These are phyloP conservation scores for Acrocyrtus sp. DNA, from an alignment of 2,888 invertebrate genomes.

Conservation along the genomic window DNA sequence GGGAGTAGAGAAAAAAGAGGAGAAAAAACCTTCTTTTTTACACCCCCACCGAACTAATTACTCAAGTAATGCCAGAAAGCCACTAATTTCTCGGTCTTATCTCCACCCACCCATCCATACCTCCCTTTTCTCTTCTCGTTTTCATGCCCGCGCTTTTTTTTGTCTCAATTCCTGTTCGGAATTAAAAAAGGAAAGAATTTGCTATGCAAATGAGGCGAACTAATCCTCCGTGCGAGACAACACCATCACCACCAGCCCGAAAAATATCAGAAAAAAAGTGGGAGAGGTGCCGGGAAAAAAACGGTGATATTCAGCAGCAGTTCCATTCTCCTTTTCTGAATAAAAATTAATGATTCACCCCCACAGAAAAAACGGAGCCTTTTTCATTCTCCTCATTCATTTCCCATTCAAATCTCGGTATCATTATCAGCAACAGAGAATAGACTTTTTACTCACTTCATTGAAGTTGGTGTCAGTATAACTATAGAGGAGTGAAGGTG, in stretches of 20 bases:
- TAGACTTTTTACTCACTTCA: too few species aligned
- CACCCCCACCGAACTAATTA: constrained; percentile 18
- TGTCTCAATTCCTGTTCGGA: not conserved
- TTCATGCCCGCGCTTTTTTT: not conserved
- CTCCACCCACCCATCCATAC: constrained; percentile 19
- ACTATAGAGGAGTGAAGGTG: not conserved
- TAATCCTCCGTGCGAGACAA: constrained; percentile 26
- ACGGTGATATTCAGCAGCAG: not conserved
- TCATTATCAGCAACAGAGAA: constrained; percentile 3
- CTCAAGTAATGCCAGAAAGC: not conserved
- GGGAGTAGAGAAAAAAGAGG: too few species aligned
- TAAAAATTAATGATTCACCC: constrained; percentile 7
- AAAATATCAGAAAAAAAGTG: constrained; percentile 29
- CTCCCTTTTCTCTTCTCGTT: not conserved
- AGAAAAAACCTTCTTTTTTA: not conserved
- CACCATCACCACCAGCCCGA: too few species aligned
- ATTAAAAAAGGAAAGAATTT: constrained; percentile 7
- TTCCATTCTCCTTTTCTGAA: constrained; percentile 5
- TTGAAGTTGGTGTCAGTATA: not conserved
- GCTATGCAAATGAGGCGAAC: constrained; percentile 39
- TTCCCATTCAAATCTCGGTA: constrained; percentile 19
- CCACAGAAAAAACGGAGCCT: constrained; percentile 23
- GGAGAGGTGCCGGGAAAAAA: constrained; percentile 6
- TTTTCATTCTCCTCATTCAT: constrained; percentile 15
- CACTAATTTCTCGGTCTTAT: constrained; percentile 10